phyloP scores from a whole-genome alignment of 2,797 vertebrate species.

The Microchirus variegatus region DNA sequence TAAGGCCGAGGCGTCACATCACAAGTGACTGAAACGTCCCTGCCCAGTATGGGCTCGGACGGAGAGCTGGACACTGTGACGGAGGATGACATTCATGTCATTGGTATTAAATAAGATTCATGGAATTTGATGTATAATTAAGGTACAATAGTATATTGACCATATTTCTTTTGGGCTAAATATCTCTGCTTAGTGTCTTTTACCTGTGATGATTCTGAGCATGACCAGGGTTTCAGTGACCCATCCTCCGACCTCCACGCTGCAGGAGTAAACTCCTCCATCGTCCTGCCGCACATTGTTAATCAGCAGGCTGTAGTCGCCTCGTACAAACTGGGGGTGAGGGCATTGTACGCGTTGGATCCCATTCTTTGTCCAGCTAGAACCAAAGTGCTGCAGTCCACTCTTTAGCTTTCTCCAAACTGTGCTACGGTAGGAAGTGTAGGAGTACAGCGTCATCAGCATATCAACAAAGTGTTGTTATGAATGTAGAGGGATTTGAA shows the following conservation, averaged over 20 bases:
- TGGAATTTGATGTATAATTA: too few species aligned
- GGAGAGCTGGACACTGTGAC: slow-evolving; percentile 66
- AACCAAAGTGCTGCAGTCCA: slow-evolving; percentile 71
- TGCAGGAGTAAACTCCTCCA: slow-evolving; percentile 73
- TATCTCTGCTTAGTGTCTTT: slow-evolving; percentile 1
- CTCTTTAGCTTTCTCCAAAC: slow-evolving; percentile 75
- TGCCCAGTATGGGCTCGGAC: slow-evolving; percentile 41
- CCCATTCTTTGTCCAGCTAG: slow-evolving; percentile 21
- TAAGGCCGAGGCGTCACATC: slow-evolving; percentile 44
- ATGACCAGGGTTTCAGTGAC: not conserved
- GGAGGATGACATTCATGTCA: slow-evolving; percentile 1
- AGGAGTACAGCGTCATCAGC: slow-evolving; percentile 24
- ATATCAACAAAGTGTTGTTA: not conserved
- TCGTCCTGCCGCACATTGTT: slow-evolving; percentile 54
- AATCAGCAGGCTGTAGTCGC: slow-evolving; percentile 74
- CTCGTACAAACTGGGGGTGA: slow-evolving; percentile 41
- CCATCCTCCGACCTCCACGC: not conserved
- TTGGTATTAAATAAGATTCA: not conserved
- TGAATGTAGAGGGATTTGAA: not conserved
- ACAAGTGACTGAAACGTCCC: slow-evolving; percentile 45
- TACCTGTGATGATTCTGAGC: slow-evolving; percentile 78
- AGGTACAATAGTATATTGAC: too few species aligned
- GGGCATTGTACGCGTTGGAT: slow-evolving; percentile 39
- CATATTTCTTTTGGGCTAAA: too few species aligned
- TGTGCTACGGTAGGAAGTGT: slow-evolving; percentile 49